phyloP scores from a whole-genome alignment of 2,113 vertebrate genomes.

The Andinoacara biseriatus region DNA sequence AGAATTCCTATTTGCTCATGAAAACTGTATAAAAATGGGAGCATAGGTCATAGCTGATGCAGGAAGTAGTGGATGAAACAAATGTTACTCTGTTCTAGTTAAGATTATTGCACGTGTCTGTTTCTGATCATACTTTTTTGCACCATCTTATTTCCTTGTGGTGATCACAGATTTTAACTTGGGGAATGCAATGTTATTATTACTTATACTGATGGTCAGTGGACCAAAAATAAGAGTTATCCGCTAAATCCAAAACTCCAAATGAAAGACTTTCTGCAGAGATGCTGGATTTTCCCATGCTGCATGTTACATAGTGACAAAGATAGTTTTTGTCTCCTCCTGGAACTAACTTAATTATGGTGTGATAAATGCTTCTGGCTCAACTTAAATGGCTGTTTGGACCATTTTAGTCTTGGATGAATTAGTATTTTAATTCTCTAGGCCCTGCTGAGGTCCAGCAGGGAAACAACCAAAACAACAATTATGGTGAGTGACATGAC shows the following conservation, averaged over 20 bases:
- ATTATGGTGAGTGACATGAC: constrained; percentile 66
- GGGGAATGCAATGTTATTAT: background rate
- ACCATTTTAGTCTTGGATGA: constrained; percentile 36
- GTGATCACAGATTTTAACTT: background rate
- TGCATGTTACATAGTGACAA: constrained; percentile 39
- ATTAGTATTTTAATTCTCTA: constrained; percentile 59
- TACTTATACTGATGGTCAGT: background rate
- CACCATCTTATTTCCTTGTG: background rate
- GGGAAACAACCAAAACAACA: constrained; percentile 54
- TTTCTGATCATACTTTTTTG: background rate
- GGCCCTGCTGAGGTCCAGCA: constrained; percentile 29
- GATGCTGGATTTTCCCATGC: constrained; percentile 20
- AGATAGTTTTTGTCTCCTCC: constrained; percentile 35
- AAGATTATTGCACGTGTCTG: background rate
- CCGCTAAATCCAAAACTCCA: background rate
- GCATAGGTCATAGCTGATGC: background rate
- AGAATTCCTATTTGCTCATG: background rate
- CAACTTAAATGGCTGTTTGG: constrained; percentile 28
- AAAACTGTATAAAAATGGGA: background rate
- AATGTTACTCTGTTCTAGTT: background rate
- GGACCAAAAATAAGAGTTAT: background rate
- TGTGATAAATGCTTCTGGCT: constrained; percentile 46
- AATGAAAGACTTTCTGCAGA: constrained; percentile 10
- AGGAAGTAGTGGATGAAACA: background rate
- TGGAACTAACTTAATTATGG: constrained; percentile 51